A percentile compares a stretch with the other conserved stretches of the same genome.
Evolutionary conservation across 2,888 invertebrate genomes (phyloP).

Genomic region (Hypena proboscidalis): DNA sequence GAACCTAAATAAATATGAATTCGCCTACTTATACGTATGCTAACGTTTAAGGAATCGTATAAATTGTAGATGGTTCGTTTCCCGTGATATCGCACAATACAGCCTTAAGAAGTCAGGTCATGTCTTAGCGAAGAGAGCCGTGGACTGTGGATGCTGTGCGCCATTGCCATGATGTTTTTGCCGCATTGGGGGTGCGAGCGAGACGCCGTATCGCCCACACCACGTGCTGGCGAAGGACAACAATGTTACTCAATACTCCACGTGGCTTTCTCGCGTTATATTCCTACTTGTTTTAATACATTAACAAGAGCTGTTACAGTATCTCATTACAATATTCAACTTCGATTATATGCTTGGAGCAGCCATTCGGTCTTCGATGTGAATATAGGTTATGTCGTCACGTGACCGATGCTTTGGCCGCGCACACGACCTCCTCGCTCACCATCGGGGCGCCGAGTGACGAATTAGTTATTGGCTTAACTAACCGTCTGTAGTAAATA

Average conservation of each 20-base stretch:
- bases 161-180: constrained; percentile 70
- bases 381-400: constrained; percentile 10
- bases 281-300: constrained; percentile 15
- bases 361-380: neutral
- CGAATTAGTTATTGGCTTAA: constrained; percentile 48
- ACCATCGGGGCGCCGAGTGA: constrained; percentile 53
- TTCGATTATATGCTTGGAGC: constrained; percentile 1
- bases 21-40: no score
- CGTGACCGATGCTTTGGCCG: neutral
- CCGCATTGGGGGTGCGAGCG: constrained; percentile 76
- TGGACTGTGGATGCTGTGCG: constrained; percentile 60
- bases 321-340: constrained; percentile 1
- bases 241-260: constrained; percentile 39
- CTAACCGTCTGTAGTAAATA: constrained; percentile 35
- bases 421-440: constrained; percentile 25
- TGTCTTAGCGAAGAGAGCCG: constrained; percentile 46
- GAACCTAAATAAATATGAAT: no score
- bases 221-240: constrained; percentile 44
- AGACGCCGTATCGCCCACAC: constrained; percentile 40
- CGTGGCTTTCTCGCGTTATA: constrained; percentile 25
- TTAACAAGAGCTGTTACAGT: constrained; percentile 1
- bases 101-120: constrained; percentile 44
- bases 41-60: constrained; percentile 5
- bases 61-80: constrained; percentile 1
- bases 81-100: constrained; percentile 12